These are phyloP conservation scores for Parapristionchus giblindavisi DNA, from an alignment of 2,888 invertebrate species.

Conservation along the genomic window DNA sequence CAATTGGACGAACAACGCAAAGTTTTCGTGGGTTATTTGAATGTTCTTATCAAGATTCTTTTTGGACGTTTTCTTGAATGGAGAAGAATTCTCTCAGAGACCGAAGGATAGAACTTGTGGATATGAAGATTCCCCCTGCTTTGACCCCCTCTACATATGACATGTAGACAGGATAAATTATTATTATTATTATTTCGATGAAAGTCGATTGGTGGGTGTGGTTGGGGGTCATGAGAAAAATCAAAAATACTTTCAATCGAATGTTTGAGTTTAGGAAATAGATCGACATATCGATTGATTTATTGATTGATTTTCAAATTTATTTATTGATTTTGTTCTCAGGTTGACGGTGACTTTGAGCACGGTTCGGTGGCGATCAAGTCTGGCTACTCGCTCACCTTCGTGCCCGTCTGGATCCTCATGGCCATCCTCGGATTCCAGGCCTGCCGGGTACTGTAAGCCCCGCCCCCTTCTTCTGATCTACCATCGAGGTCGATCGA, in stretches of 20 bases:
- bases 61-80: too few relatives aligned
- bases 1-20: too few relatives aligned
- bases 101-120: too few relatives aligned
- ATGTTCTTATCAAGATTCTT: too few relatives aligned
- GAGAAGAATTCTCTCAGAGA: too few relatives aligned
- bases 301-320: neutral
- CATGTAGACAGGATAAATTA: too few relatives aligned
- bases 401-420: conserved; percentile 34
- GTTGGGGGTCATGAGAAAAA: neutral
- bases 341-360: conserved; percentile 35
- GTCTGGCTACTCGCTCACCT: conserved; percentile 12
- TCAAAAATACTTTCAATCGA: too few relatives aligned
- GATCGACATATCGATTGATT: neutral
- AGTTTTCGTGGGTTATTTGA: too few relatives aligned
- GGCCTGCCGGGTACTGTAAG: conserved; percentile 25
- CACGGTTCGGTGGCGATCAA: conserved; percentile 8
- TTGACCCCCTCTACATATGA: too few relatives aligned
- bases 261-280: neutral
- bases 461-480: conserved; percentile 12
- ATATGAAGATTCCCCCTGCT: too few relatives aligned
- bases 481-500: too few relatives aligned
- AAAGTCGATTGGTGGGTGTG: neutral
- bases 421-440: conserved; percentile 18
- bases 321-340: neutral
- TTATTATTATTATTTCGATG: neutral